Base-by-base conservation (phyloP, 2,113 vertebrate genomes). In the Zapus hudsonius region DNA sequence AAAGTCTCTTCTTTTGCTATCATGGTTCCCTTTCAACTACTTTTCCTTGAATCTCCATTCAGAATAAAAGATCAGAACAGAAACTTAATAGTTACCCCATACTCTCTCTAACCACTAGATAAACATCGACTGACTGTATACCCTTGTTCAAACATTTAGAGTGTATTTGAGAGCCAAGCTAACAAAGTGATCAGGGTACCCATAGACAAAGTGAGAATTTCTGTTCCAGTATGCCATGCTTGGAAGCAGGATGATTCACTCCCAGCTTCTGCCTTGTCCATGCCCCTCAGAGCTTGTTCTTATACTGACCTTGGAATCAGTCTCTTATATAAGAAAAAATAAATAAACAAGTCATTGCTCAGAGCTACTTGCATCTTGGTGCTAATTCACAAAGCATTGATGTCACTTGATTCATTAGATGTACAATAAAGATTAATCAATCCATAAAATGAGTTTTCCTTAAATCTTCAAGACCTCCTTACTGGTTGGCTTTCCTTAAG, bases 51-150 rank as follows among this genome's bases (percentile, higher is more conserved):
- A 40, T 29, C 2, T 87, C 31, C 66, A 25, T 72, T 42, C 23
- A 73, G 36, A 89, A 55, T 8, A 57, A 55, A 79, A 88, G 19
- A 36, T 75, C 70, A 67, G 16, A 19, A n/a, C 13, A 72, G n/a
- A 29, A 40, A 57, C 17, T 55, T 66, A 38, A 61, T n/a, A 59
- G 38, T 33, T 63, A 42, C n/a, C 27, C 10, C 20, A n/a, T 11
- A 38, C 22, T 59, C 8, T 19, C 19, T 61, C 4, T 82, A 36
- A n/a, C 27, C 47, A 47, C 23, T 11, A 5, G 1, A 12, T 57
- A 9, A 74, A 4, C 3, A 10, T 17, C 9, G 23, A 3, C 0
- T 73, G 23, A 44, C 16, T 2, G 0, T 22, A 1, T 17, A 3
- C 2, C 4, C 4, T 16, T 31, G 16, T 17, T 38, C 52, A 66